A percentile compares a stretch with the other conserved stretches of the same genome.
These are phyloP conservation scores for Manis crassicaudata DNA, from an alignment of 2,797 vertebrate genomes.

Conservation along the genomic window DNA sequence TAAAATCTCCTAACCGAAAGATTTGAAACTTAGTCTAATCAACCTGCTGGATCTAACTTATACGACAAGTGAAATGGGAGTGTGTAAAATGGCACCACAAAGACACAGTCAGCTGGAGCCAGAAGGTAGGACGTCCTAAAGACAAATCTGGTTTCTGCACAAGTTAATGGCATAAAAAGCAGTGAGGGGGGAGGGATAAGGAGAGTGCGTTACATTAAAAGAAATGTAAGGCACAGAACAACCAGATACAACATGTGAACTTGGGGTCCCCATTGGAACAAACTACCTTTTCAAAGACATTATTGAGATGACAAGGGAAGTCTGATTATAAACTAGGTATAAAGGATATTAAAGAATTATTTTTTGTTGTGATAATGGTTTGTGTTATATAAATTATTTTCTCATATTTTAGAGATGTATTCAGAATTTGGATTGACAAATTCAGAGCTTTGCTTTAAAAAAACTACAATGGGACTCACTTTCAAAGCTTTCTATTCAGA, in stretches of 20 bases:
- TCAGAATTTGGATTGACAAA: conserved; percentile 9
- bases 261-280: not conserved
- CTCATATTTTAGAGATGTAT: not conserved
- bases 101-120: not conserved
- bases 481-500: not conserved
- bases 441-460: not conserved
- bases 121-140: not conserved
- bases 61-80: not conserved
- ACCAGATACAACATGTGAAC: not conserved
- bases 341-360: not conserved
- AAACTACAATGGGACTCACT: not conserved
- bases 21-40: not conserved
- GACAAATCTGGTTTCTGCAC: not conserved
- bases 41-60: not conserved
- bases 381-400: not conserved
- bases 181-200: not conserved
- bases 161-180: not conserved
- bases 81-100: not conserved
- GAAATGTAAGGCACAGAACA: not conserved
- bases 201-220: not conserved
- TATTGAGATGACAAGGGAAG: conserved; percentile 16
- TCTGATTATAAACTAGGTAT: not conserved
- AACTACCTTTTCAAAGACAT: not conserved
- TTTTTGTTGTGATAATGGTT: not conserved
- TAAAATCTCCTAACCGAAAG: not conserved